Evolutionary conservation across 2,113 vertebrate species (phyloP), one percentile per base, ranked within the genome.

Genomic region (Nyctereutes procyonoides): DNA sequence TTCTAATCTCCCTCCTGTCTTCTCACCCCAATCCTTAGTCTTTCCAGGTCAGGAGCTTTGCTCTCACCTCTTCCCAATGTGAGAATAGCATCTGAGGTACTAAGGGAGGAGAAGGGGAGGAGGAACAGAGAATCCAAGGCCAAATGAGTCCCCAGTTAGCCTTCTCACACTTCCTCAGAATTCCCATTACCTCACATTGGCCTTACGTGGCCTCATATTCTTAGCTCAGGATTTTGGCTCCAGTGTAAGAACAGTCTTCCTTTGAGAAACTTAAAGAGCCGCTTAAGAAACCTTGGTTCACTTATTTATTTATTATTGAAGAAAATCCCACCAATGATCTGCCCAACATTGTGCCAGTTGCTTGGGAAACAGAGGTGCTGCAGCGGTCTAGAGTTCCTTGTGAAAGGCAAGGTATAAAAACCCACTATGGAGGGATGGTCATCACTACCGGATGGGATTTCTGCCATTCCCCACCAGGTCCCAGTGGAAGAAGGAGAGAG

Each of bases 81-180:
- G 16, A 92, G 51, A 65, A 80, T 3, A 63, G 48, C 32, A 63
- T 83, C 55, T 48, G 22, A 93, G 53, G 32, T 43, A 20, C 17
- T 16, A 76, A 84, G 35, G 38, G 14, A 83, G 55, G 35, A 90
- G 26, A 88, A 83, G 2, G 28, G 53, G 28, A 65, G 35, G 48
- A 55, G 48, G 26, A 76, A 87, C 2, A 16, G 26, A 83, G 20
- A 79, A 67, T n/a, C 53, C 5, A 30, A 81, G 26, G 32, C 56
- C 32, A 93, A 65, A 20, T 32, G n/a, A 77, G 12, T 4, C 20
- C 38, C 82, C 63, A 12, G 51, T 69, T 93, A 24, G 82, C 22
- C n/a, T 89, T 88, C 48, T 67, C 82, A 51, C 4, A 51, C 67
- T 79, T 86, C 38, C 32, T 93, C 92, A 96, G 71, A 95, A 91